Conservation (phyloP, 2,888 invertebrate genomes). For the Napeogenes sylphis region DNA sequence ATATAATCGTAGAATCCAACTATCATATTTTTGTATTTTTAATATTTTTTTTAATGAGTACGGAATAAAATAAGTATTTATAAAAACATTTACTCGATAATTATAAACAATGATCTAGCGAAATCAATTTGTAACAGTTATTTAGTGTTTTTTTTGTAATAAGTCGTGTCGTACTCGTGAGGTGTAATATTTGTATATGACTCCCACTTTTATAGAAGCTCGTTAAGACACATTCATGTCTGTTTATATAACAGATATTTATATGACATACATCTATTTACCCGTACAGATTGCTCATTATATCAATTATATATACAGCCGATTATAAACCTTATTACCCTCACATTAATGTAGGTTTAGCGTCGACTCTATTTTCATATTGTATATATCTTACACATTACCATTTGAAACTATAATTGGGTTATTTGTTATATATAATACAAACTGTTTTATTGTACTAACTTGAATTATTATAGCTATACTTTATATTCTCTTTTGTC, state of each 20-base stretch:
- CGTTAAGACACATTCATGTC: constrained; percentile 73
- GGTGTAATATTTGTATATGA: constrained; percentile 36
- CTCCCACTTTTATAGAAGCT: constrained; percentile 60
- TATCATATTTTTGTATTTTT: no score
- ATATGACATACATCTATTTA: constrained; percentile 26
- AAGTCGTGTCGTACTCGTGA: constrained; percentile 41
- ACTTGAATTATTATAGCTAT: no score
- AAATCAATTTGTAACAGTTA: no score
- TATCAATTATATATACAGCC: constrained; percentile 18
- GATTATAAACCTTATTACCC: constrained; percentile 11
- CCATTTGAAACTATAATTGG: background rate
- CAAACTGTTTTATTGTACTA: no score
- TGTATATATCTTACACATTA: constrained; percentile 1
- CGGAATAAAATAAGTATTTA: no score
- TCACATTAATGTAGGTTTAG: background rate
- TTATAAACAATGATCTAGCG: no score
- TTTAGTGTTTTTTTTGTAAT: constrained; percentile 12
- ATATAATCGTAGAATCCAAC: no score
- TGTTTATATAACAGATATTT: constrained; percentile 64
- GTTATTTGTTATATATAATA: no score
- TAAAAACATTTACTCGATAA: no score
- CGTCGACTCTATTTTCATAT: background rate
- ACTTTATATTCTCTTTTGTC: no score
- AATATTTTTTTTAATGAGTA: no score
- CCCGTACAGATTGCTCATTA: constrained; percentile 19